Conservation (phyloP, 2,797 vertebrate species). For the Pampus argenteus region DNA sequence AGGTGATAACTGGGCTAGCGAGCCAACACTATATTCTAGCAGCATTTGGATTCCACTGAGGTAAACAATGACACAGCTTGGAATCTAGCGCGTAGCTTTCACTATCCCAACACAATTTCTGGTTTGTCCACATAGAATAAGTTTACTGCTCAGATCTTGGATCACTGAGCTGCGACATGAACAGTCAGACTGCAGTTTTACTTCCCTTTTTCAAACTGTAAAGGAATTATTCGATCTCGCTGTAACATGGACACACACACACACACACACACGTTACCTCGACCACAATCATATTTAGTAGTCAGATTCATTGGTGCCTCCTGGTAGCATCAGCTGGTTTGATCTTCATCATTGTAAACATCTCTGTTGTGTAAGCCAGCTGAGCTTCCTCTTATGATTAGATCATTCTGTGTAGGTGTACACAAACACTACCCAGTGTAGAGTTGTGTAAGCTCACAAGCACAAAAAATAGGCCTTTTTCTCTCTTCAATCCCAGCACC, state of each 20-base stretch:
- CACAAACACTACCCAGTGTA: constrained; percentile 77
- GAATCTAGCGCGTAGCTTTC: constrained; percentile 78
- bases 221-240: constrained; percentile 55
- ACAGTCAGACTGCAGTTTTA: constrained; percentile 49
- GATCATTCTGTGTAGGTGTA: constrained; percentile 81
- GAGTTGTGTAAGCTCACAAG: constrained; percentile 87
- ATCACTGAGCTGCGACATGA: constrained; percentile 50
- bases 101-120: constrained; percentile 73
- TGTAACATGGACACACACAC: constrained; percentile 64
- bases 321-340: constrained; percentile 52
- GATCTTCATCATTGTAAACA: constrained; percentile 74
- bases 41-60: constrained; percentile 79
- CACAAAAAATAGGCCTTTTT: constrained; percentile 75
- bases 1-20: constrained; percentile 75
- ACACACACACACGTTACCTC: constrained; percentile 68
- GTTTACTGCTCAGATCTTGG: constrained; percentile 39
- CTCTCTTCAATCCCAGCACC: constrained; percentile 61
- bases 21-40: constrained; percentile 79
- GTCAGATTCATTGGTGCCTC: constrained; percentile 57
- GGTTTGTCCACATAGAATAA: constrained; percentile 69
- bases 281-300: constrained; percentile 60
- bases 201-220: constrained; percentile 48
- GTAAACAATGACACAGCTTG: constrained; percentile 76
- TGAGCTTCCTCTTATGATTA: constrained; percentile 80
- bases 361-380: constrained; percentile 80